A percentile compares a stretch with the other conserved stretches of the same genome.
Conservation (phyloP, 2,888 invertebrate genomes). For the Dastarcus helophoroides region DNA sequence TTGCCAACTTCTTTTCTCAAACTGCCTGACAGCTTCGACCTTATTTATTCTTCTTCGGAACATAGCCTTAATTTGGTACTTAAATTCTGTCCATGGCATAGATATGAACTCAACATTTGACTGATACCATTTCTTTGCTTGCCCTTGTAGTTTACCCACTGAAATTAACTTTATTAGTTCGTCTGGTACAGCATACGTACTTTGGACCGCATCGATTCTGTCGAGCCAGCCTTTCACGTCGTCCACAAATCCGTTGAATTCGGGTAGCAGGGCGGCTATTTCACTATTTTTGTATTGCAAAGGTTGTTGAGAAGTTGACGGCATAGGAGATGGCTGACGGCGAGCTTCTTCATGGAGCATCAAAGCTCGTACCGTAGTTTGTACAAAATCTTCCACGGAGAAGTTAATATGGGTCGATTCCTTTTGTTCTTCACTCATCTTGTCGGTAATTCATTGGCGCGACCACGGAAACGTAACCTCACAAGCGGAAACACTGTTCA, state of each 20-base stretch:
- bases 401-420: no score
- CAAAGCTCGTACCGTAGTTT: no score
- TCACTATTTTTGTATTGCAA: no score
- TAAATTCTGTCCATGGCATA: slow-evolving; percentile 2
- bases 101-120: slow-evolving; percentile 3
- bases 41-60: slow-evolving; percentile 2
- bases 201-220: slow-evolving; percentile 2
- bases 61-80: slow-evolving; percentile 2
- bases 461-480: no score
- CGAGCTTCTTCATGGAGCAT: no score
- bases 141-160: not conserved
- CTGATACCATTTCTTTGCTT: slow-evolving; percentile 4
- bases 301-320: no score
- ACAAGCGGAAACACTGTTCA: no score
- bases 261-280: slow-evolving; percentile 5
- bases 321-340: no score
- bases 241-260: slow-evolving; percentile 5
- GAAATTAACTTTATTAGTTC: slow-evolving; percentile 1
- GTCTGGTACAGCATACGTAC: slow-evolving; percentile 2
- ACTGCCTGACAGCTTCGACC: slow-evolving; percentile 2
- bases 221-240: slow-evolving; percentile 7
- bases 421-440: no score
- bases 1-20: slow-evolving; percentile 14
- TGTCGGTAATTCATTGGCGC: no score
- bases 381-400: no score